A percentile compares a stretch with the other conserved stretches of the same genome.
Conservation (phyloP, 92 coral and sea anemone species). For the Epizoanthus stellaris region DNA sequence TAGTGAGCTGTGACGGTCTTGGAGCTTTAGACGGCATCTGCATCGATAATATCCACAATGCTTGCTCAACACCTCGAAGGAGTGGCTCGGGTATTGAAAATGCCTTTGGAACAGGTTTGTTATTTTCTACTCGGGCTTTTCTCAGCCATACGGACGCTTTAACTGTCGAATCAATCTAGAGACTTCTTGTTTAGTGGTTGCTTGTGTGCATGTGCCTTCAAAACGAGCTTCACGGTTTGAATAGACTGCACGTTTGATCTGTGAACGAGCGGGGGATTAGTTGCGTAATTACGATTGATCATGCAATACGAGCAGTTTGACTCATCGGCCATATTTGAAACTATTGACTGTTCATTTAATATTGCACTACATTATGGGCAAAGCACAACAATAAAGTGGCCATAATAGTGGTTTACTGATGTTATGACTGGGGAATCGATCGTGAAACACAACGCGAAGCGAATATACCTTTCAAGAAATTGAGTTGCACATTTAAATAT, state of each 20-base stretch:
- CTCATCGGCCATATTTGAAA: neutral
- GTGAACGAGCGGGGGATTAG: neutral
- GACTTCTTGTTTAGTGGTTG: neutral
- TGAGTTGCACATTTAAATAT: no score
- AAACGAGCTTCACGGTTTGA: no score
- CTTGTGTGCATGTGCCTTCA: neutral
- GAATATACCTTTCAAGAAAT: no score
- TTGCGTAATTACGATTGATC: no score
- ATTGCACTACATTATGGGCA: neutral
- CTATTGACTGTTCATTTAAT: neutral
- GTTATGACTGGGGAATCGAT: no score
- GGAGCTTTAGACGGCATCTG: neutral
- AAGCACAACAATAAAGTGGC: neutral
- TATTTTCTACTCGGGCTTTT: neutral
- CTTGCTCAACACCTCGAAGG: neutral
- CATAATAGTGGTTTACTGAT: neutral
- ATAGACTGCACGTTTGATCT: no score
- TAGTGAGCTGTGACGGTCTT: neutral
- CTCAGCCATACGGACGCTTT: neutral
- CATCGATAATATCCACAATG: conserved; percentile 9
- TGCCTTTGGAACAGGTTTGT: conserved; percentile 41
- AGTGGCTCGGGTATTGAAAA: conserved; percentile 1
- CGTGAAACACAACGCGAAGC: no score
- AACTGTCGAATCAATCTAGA: neutral
- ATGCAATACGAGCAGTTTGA: no score